phyloP scores from a whole-genome alignment of 2,888 invertebrate genomes.

The Himalopsyche kuldschensis region DNA sequence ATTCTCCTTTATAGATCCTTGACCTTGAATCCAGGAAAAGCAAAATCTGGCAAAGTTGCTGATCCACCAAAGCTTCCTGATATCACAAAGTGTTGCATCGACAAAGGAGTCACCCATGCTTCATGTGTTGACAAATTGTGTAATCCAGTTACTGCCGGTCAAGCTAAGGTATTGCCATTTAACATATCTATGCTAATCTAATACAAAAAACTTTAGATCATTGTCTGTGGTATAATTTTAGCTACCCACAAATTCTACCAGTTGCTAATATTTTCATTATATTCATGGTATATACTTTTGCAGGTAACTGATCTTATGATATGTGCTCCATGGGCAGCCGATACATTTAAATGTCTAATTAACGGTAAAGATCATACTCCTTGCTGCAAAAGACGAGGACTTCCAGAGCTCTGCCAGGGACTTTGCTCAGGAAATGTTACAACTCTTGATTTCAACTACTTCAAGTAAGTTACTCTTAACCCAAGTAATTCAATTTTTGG shows the following conservation, averaged over 20 bases:
- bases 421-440: constrained; percentile 80
- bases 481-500: neutral
- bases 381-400: constrained; percentile 74
- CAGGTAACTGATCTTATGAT: constrained; percentile 84
- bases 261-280: neutral
- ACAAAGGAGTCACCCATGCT: constrained; percentile 72
- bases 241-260: too few species aligned
- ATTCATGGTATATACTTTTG: constrained; percentile 42
- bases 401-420: constrained; percentile 74
- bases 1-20: constrained; percentile 53
- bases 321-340: constrained; percentile 84
- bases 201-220: neutral
- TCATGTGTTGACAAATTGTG: constrained; percentile 79
- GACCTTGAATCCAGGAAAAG: constrained; percentile 68
- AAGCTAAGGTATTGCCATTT: constrained; percentile 44
- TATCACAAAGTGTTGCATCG: constrained; percentile 71
- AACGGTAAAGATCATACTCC: constrained; percentile 81
- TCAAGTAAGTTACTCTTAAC: constrained; percentile 65
- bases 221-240: too few species aligned
- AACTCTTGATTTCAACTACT: constrained; percentile 76
- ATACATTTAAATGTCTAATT: constrained; percentile 77
- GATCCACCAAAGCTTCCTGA: constrained; percentile 74
- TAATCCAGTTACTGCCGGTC: constrained; percentile 66
- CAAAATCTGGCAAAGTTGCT: constrained; percentile 60
- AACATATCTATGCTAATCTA: neutral